These are phyloP conservation scores for Anoplopoma fimbria DNA, from an alignment of 2,113 vertebrate species.

Conservation along the genomic window DNA sequence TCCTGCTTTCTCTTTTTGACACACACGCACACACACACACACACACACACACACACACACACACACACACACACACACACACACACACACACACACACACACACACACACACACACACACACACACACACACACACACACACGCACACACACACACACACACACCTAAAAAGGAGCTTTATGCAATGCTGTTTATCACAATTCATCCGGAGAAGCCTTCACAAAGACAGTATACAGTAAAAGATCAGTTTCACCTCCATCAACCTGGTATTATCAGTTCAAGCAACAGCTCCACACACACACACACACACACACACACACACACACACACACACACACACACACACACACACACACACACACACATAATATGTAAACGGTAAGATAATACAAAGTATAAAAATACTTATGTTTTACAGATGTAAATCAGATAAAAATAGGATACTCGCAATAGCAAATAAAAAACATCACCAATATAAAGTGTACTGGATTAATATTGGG, in stretches of 20 bases:
- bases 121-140: conserved; percentile 27
- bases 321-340: conserved; percentile 18
- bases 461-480: not conserved
- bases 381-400: no score
- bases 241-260: no score
- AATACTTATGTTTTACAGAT: no score
- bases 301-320: conserved; percentile 28
- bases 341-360: conserved; percentile 21
- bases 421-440: not conserved
- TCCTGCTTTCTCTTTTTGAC: conserved; percentile 13
- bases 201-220: no score
- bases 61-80: conserved; percentile 18
- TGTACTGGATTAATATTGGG: not conserved
- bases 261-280: no score
- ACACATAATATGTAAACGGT: no score
- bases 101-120: conserved; percentile 18
- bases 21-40: conserved; percentile 14
- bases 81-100: conserved; percentile 19
- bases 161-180: no score
- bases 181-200: no score
- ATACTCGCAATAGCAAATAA: not conserved
- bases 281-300: no score
- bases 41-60: conserved; percentile 28
- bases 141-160: conserved; percentile 9
- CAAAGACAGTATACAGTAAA: no score